Percentiles rank a stretch among this genome's conserved stretches.
phyloP scores from a whole-genome alignment of 2,888 invertebrate species.

The Clitarchus hookeri region DNA sequence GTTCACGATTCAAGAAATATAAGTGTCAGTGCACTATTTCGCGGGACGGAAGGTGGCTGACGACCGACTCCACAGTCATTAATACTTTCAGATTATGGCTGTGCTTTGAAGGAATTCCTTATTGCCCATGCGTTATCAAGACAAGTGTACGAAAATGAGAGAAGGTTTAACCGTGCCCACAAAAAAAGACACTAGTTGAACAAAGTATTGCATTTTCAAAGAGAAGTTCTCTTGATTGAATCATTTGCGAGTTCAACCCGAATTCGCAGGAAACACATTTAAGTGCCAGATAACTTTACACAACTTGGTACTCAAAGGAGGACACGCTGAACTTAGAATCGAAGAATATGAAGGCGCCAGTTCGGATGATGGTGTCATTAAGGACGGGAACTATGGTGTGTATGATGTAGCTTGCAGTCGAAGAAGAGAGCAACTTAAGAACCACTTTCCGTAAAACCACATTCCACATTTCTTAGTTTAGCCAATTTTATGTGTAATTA shows the following conservation, averaged over 20 bases:
- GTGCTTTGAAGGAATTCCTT: not conserved
- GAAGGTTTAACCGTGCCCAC: not conserved
- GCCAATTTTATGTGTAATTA: too few relatives aligned
- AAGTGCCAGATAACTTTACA: not conserved
- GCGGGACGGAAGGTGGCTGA: not conserved
- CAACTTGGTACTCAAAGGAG: not conserved
- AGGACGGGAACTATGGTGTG: not conserved
- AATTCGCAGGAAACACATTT: not conserved
- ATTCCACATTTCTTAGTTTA: too few relatives aligned
- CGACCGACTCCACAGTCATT: not conserved
- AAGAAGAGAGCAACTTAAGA: not conserved
- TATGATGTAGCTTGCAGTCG: not conserved
- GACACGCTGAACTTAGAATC: not conserved
- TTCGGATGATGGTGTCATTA: not conserved
- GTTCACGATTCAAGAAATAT: slow-evolving; percentile 5
- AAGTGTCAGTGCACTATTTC: not conserved
- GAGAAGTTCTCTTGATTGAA: not conserved
- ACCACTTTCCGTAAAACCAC: not conserved
- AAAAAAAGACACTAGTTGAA: not conserved
- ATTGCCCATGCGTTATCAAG: not conserved
- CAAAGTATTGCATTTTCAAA: not conserved
- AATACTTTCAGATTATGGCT: not conserved
- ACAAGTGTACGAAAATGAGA: not conserved
- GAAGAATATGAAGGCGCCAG: not conserved
- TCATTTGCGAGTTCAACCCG: not conserved